phyloP scores from a whole-genome alignment of 2,113 vertebrate species.

The Sialia sialis region DNA sequence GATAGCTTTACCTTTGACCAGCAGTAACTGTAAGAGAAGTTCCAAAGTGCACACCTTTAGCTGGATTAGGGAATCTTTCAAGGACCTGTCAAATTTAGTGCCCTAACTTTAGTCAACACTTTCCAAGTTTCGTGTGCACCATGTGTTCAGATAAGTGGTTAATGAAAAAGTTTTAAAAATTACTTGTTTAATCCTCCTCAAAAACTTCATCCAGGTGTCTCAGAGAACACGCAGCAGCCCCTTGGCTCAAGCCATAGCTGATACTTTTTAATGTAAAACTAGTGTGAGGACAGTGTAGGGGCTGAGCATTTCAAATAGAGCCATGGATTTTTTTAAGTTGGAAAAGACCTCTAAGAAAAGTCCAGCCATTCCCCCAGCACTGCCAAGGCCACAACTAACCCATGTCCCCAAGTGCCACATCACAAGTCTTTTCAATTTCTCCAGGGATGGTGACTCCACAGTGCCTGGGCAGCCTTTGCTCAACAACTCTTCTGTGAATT shows the following conservation, averaged over 20 bases:
- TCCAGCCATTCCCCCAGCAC: not conserved
- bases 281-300: not conserved
- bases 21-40: not conserved
- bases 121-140: not conserved
- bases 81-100: too few species aligned
- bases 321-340: not conserved
- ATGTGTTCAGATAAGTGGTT: not conserved
- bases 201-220: not conserved
- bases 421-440: not conserved
- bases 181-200: not conserved
- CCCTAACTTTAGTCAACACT: not conserved
- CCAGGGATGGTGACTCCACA: not conserved
- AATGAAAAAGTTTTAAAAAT: not conserved
- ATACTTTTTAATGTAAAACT: not conserved
- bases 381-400: not conserved
- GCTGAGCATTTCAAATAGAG: not conserved
- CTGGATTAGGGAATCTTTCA: not conserved
- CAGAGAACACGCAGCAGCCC: not conserved
- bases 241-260: not conserved
- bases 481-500: not conserved
- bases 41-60: not conserved
- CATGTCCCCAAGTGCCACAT: not conserved
- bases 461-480: not conserved
- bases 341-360: not conserved
- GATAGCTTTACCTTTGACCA: not conserved